These are phyloP conservation scores for Parasteatoda lunata DNA, from an alignment of 2,888 invertebrate genomes.

Conservation along the genomic window DNA sequence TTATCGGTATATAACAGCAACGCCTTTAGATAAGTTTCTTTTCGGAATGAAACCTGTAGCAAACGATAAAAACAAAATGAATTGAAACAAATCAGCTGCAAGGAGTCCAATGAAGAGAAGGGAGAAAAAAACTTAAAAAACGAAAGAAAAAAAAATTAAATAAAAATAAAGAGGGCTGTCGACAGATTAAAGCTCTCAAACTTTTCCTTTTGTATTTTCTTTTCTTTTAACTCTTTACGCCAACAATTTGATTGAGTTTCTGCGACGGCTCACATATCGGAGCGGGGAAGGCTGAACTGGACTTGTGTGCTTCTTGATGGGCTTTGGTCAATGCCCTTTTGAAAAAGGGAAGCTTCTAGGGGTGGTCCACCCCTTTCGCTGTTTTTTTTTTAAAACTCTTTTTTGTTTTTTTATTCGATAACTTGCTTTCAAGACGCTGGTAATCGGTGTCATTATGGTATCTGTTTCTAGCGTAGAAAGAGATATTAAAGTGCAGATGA, in stretches of 20 bases:
- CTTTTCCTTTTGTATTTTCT: neutral
- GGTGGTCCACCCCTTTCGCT: neutral
- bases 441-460: conserved; percentile 56
- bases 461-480: conserved; percentile 34
- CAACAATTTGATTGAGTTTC: conserved; percentile 30
- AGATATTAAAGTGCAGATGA: conserved; percentile 38
- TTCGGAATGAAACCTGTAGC: neutral
- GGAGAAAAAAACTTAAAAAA: neutral
- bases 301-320: conserved; percentile 23
- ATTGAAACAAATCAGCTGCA: conserved; percentile 21
- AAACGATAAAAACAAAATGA: neutral
- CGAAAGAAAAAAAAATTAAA: conserved; percentile 9
- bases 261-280: conserved; percentile 37
- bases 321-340: conserved; percentile 45
- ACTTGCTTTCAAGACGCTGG: conserved; percentile 4
- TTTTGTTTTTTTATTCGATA: no score
- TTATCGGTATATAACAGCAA: neutral
- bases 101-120: neutral
- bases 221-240: conserved; percentile 2
- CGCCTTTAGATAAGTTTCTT: neutral
- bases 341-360: conserved; percentile 12
- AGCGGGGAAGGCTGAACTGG: neutral
- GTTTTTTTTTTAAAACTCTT: no score
- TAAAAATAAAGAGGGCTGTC: conserved; percentile 19
- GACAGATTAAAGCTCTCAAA: conserved; percentile 54